Evolutionary conservation across 2,113 vertebrate species (phyloP), one percentile per base, ranked within the genome.

Genomic region (Pao palembangensis): DNA sequence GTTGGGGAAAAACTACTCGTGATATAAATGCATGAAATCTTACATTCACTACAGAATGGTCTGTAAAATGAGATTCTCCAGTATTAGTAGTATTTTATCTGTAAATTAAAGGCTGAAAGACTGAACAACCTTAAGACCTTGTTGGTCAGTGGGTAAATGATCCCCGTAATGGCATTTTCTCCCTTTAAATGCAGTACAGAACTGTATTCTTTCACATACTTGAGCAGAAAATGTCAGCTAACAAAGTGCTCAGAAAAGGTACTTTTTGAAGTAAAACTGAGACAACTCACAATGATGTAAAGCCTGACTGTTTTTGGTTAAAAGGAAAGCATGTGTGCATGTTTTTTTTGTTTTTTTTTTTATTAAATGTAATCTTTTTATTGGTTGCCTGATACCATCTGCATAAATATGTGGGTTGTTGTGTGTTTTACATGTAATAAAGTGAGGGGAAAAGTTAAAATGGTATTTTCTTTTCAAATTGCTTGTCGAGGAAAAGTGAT

Each of bases 1-100:
- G 56, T 64, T 66, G 58, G 79, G 56, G 58, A 64, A 34, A 67
- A 54, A 58, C 71, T 49, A 76, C 78, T 73, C 76, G 75, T 74
- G 2, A 47, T 47, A 16, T 65, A 34, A 75, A 69, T 67, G 75
- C 58, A 54, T 72, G 67, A 77, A 3, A 77, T 25, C 51, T 75
- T 64, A 18, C 51, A 51, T 78, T 61, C 42, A 76, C 34, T 64
- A 51, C 51, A 48, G 44, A 7, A 51, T 65, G 51, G 49, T 64
- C 56, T 60, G 34, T 50, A 68, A 49, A 67, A 21, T 67, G 61
- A 74, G 55, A 74, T 19, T 70, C 3, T 10, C 41, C 41, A 4
- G 16, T 18, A 19, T 48, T 38, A 38, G 34, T 12, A 11, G 34
- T 8, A 38, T 38, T 38, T 10, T 12, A 12, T 12, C 34, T 28